These are phyloP conservation scores for Ophioderma brevispina DNA, from an alignment of 35 echinoderm and acorn worm genomes.

Conservation along the genomic window DNA sequence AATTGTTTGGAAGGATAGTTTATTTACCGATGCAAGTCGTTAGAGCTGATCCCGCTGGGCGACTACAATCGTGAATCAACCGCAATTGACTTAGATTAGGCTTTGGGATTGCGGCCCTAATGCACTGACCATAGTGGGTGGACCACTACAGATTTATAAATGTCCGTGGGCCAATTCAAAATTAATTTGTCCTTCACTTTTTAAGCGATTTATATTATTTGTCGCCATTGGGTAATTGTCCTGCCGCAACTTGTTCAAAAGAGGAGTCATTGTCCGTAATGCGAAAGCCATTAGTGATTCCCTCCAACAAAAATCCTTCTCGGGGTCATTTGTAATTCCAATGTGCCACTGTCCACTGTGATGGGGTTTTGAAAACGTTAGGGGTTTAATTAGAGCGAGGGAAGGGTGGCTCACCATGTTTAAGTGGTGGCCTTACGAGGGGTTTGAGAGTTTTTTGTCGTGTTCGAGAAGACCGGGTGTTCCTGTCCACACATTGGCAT, in stretches of 20 bases:
- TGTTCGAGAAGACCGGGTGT: not conserved
- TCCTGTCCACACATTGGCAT: not conserved
- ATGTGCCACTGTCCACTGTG: not conserved
- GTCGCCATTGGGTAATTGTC: not conserved
- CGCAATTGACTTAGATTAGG: not conserved
- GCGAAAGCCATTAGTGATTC: not conserved
- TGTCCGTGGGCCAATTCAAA: not conserved
- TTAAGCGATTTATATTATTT: not conserved
- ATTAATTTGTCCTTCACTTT: not conserved
- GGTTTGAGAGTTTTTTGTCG: not conserved
- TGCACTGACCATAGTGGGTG: not conserved
- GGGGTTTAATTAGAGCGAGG: too few relatives aligned
- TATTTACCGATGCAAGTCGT: too few relatives aligned
- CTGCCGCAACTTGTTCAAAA: not conserved
- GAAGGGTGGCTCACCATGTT: not conserved
- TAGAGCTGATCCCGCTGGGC: too few relatives aligned
- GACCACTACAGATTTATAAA: not conserved
- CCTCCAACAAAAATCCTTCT: not conserved
- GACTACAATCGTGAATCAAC: not conserved
- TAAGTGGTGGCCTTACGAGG: not conserved
- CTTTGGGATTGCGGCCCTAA: not conserved
- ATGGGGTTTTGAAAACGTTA: not conserved
- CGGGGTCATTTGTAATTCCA: not conserved
- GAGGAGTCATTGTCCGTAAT: not conserved
- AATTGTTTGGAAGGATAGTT: too few relatives aligned